phyloP scores from a whole-genome alignment of 1,140 invertebrate genomes.

The Tetragonula clypearis region DNA sequence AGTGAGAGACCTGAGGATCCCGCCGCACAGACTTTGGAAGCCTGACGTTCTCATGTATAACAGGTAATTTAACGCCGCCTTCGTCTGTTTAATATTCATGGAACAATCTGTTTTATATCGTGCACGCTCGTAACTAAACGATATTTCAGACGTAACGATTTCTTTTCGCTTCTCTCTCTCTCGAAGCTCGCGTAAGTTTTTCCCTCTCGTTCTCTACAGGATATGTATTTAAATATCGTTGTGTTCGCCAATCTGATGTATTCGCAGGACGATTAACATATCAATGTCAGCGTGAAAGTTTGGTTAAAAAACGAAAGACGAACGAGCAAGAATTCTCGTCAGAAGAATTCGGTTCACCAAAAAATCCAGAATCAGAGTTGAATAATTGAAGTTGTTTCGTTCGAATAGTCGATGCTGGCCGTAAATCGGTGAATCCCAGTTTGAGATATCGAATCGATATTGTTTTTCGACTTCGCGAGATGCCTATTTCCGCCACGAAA shows the following conservation, averaged over 20 bases:
- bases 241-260: not conserved
- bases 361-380: too few species aligned
- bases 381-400: too few species aligned
- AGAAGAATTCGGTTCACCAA: too few species aligned
- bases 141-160: not conserved
- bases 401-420: too few species aligned
- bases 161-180: not conserved
- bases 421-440: too few species aligned
- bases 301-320: too few species aligned
- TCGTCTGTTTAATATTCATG: conserved; percentile 39
- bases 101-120: conserved; percentile 20
- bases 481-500: not conserved
- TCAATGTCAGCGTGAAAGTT: too few species aligned
- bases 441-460: too few species aligned
- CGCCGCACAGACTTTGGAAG: conserved; percentile 98
- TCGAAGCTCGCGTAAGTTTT: not conserved
- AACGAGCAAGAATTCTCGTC: too few species aligned
- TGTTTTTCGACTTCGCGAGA: not conserved
- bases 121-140: not conserved
- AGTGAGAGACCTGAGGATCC: conserved; percentile 97
- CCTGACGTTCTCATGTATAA: conserved; percentile 99
- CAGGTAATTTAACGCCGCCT: conserved; percentile 85
- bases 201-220: not conserved
- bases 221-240: not conserved
- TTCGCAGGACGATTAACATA: not conserved